Conservation (phyloP, 2,888 invertebrate genomes). For the Polymixis flavicincta region DNA sequence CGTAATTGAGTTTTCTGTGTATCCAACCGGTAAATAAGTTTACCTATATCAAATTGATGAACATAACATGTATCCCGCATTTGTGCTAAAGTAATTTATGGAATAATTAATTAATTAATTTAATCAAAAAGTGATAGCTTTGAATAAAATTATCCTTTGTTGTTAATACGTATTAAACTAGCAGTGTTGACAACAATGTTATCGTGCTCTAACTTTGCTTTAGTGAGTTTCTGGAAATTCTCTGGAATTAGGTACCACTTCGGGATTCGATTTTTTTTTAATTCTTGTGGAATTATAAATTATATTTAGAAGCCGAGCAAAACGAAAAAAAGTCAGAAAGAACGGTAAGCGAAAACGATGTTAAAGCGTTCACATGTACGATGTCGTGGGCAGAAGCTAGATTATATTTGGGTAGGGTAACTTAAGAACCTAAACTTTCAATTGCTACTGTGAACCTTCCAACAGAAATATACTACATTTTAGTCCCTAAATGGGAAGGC, state of each 20-base stretch:
- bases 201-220: neutral
- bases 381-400: no score
- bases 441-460: neutral
- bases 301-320: no score
- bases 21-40: conserved; percentile 35
- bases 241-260: no score
- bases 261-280: no score
- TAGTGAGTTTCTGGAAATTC: neutral
- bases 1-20: conserved; percentile 45
- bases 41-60: conserved; percentile 23
- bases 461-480: neutral
- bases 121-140: neutral
- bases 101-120: neutral
- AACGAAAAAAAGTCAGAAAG: no score
- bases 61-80: neutral
- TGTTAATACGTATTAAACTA: neutral
- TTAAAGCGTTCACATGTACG: no score
- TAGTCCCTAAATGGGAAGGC: no score
- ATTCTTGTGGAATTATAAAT: no score
- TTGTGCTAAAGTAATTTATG: neutral
- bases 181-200: no score
- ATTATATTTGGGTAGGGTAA: neutral
- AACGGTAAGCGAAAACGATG: no score
- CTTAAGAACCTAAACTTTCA: neutral
- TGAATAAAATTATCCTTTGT: neutral